phyloP scores from a whole-genome alignment of 2,888 invertebrate species.

The Chirona hameri region DNA sequence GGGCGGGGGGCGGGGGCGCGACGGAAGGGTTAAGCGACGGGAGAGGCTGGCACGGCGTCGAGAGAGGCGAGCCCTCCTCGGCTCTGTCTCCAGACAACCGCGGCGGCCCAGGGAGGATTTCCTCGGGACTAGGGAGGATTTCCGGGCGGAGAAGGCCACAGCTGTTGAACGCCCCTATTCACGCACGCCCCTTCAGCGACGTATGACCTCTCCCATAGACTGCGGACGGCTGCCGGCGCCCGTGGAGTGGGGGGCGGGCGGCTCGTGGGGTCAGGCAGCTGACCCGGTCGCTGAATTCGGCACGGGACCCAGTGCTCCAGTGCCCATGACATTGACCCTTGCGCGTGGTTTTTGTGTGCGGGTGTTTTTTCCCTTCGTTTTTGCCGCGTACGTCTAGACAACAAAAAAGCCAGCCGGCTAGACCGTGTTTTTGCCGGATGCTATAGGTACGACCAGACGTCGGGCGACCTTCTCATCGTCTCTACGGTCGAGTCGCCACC shows the following conservation, averaged over 20 bases:
- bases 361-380: neutral
- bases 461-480: neutral
- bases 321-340: conserved; percentile 10
- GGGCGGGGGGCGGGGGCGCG: conserved; percentile 38
- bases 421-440: neutral
- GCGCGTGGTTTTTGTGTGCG: neutral
- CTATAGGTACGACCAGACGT: neutral
- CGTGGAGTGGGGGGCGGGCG: neutral
- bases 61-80: conserved; percentile 28
- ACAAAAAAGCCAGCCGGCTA: conserved; percentile 3
- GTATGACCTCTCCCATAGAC: neutral
- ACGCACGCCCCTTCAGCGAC: neutral
- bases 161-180: neutral
- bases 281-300: conserved; percentile 35
- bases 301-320: conserved; percentile 45
- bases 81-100: neutral
- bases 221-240: neutral
- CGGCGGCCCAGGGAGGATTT: too few species aligned
- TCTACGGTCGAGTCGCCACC: neutral
- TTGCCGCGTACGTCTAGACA: conserved; percentile 4
- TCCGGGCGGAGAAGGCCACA: neutral
- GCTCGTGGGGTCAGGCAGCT: neutral
- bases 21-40: conserved; percentile 36
- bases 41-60: conserved; percentile 35
- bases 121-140: too few species aligned